These are phyloP conservation scores for Urocyon cinereoargenteus DNA, from an alignment of 2,797 vertebrate genomes.

Conservation along the genomic window DNA sequence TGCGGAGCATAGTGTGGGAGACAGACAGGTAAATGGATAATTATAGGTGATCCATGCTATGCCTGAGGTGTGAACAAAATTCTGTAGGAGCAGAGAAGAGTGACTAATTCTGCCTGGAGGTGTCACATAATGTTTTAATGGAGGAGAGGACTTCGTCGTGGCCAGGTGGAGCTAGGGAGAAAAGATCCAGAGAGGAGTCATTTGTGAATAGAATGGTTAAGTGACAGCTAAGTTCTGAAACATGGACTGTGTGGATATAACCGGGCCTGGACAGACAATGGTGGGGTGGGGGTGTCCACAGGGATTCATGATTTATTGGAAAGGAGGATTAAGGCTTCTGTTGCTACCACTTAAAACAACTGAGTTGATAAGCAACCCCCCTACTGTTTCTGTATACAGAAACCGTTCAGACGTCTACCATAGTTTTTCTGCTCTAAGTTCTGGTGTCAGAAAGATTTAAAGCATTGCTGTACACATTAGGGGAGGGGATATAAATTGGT, in stretches of 20 bases:
- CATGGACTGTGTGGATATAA: background rate
- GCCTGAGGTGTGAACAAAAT: background rate
- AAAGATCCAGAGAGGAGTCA: background rate
- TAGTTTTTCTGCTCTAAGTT: background rate
- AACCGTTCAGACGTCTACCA: background rate
- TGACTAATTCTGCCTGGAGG: conserved; percentile 17
- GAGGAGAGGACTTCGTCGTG: background rate
- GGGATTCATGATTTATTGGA: background rate
- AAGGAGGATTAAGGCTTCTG: background rate
- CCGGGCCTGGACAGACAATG: background rate
- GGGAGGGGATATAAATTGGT: background rate
- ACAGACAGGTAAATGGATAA: background rate
- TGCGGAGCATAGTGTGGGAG: background rate
- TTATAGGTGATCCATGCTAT: background rate
- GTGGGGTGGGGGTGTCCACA: background rate
- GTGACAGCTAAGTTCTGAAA: background rate
- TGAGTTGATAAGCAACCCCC: background rate
- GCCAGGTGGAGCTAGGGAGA: background rate
- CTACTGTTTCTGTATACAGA: conserved; percentile 10
- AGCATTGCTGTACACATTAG: background rate
- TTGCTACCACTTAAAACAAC: background rate
- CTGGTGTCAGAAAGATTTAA: background rate
- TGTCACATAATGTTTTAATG: conserved; percentile 9
- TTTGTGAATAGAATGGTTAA: background rate
- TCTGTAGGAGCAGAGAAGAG: background rate